Percentiles rank a stretch among this genome's conserved stretches.
phyloP scores from a whole-genome alignment of 2,113 vertebrate species.

The Chlorodrepanis virens region DNA sequence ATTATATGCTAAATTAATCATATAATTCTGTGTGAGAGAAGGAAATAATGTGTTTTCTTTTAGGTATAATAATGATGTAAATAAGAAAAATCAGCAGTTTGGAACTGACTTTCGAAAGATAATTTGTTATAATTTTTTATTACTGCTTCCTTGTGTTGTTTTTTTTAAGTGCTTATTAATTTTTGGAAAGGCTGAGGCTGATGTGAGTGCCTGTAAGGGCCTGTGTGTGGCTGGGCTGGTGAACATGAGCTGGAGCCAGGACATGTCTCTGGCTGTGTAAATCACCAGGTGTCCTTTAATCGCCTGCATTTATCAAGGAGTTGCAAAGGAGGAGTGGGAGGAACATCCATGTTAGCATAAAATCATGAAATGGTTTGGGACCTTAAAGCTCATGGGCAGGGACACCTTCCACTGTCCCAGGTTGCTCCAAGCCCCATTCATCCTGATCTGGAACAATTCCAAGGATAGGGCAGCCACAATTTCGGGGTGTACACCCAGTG shows the following conservation, averaged over 20 bases:
- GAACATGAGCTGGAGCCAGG: not conserved
- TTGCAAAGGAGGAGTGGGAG: not conserved
- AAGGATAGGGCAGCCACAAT: not conserved
- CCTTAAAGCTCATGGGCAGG: not conserved
- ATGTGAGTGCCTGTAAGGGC: not conserved
- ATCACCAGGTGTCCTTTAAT: not conserved
- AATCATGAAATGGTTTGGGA: not conserved
- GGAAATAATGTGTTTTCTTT: not conserved
- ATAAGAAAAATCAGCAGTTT: not conserved
- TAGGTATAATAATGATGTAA: not conserved
- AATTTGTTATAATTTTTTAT: not conserved
- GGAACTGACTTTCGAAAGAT: not conserved
- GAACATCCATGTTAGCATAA: accelerated
- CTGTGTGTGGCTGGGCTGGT: not conserved
- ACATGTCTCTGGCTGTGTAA: not conserved
- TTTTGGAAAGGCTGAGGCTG: not conserved
- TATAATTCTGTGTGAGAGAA: not conserved
- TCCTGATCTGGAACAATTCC: not conserved
- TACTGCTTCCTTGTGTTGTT: not conserved
- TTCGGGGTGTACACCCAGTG: accelerated
- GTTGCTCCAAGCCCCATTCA: accelerated
- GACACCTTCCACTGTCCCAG: not conserved
- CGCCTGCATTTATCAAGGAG: not conserved
- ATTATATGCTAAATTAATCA: not conserved
- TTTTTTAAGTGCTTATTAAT: not conserved